Conservation (phyloP, 2,113 vertebrate genomes). For the Hippolais icterina region DNA sequence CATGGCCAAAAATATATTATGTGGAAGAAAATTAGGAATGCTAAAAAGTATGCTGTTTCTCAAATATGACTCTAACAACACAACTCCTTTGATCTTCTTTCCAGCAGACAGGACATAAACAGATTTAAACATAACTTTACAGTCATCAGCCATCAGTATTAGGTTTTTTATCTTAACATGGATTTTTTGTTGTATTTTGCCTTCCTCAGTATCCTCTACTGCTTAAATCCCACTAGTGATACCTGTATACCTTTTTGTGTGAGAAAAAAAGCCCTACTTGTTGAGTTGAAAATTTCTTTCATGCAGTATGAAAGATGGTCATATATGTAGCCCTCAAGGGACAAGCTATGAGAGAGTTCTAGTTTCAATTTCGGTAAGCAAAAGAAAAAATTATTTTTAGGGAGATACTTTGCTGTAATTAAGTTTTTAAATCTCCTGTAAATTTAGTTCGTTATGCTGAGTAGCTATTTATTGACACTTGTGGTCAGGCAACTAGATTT, state of each 20-base stretch:
- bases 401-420: neutral
- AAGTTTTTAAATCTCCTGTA: neutral
- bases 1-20: neutral
- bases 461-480: neutral
- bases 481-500: neutral
- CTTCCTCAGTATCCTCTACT: neutral
- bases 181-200: neutral
- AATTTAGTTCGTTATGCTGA: neutral
- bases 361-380: neutral
- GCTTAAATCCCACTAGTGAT: neutral
- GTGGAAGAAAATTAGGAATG: neutral
- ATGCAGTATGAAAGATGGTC: neutral
- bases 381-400: neutral
- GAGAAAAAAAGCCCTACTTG: neutral
- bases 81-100: neutral
- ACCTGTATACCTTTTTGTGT: neutral
- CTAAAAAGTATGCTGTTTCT: neutral
- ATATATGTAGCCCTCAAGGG: neutral
- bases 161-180: neutral
- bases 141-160: neutral
- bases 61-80: neutral
- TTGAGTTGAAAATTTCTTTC: neutral
- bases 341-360: neutral
- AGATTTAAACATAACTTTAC: neutral
- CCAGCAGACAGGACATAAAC: neutral